A percentile compares a stretch with the other conserved stretches of the same genome.
phyloP scores from a whole-genome alignment of 2,113 vertebrate genomes.

The Misgurnus anguillicaudatus region DNA sequence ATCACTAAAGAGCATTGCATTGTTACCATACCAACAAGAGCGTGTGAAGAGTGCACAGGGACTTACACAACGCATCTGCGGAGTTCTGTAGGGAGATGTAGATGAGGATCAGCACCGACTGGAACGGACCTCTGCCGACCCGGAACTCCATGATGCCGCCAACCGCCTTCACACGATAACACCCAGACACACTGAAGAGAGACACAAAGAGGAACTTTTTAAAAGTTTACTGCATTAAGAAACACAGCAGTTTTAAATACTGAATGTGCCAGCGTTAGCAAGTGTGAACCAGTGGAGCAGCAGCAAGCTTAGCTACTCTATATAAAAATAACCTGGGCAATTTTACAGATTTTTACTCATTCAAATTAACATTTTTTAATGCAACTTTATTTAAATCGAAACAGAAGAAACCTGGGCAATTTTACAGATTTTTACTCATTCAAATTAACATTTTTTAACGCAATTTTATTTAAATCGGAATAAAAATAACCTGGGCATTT shows the following conservation, averaged over 20 bases:
- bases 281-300: no score
- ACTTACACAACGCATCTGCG: conserved; percentile 48
- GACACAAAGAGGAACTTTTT: neutral
- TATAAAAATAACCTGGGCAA: no score
- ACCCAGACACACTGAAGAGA: conserved; percentile 36
- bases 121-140: neutral
- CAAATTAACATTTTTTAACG: no score
- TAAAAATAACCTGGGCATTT: no score
- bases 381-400: no score
- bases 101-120: conserved; percentile 31
- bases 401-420: no score
- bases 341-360: no score
- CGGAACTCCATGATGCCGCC: conserved; percentile 39
- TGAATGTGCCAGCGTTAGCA: no score
- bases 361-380: no score
- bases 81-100: conserved; percentile 28
- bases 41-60: neutral
- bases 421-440: no score
- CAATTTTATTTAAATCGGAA: no score
- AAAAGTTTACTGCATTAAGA: neutral
- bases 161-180: neutral
- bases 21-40: conserved; percentile 22
- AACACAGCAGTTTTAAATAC: neutral
- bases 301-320: no score
- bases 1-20: neutral